Base-by-base conservation (phyloP, 2,888 invertebrate genomes). In the Prenolepis imparis region DNA sequence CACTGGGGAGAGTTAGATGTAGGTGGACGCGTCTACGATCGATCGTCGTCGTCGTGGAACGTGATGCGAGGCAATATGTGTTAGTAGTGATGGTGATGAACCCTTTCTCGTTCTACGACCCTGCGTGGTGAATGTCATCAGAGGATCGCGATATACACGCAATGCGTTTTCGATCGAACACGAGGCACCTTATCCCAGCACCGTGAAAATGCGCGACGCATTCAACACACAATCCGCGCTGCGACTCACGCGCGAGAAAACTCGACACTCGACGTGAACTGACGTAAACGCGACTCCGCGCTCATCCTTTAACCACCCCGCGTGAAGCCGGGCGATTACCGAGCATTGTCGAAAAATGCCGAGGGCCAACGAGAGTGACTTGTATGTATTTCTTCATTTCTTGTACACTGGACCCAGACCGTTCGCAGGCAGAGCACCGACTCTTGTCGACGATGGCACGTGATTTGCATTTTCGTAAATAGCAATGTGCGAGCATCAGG, bases 271-370 rank as follows among this genome's bases (percentile, higher is more conserved):
- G 28, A n/a, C 28, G 8, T 18, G 48, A 48, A 48, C 48, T 48
- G 48, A 61, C 61, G 61, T 48, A 21, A 55, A 55, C 64, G n/a
- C 64, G 24, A 24, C 9, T 48, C 24, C 48, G 18, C 8, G 61
- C 61, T 61, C 32, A 15, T 15, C 32, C 18, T 28, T 28, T 21
- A 48, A 5, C 48, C 6, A 48, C 12, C 61, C 61, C 5, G 61
- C 59, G 28, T 73, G 41, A 44, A 73, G 61, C 44, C 44, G 61
- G 61, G 32, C 9, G 61, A 59, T 44, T 74, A 44, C 61, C 41
- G 61, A 61, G 15, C 2, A 21, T 4, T 9, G 2, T n/a, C 44
- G 63, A 18, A 11, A 4, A 32, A 39, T 21, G 21, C n/a, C 64
- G 64, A 64, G n/a, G 48, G 11, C 15, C 63, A 36, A 63, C 32